Conservation (phyloP, 2,113 vertebrate species). For the Prietella phreatophila region DNA sequence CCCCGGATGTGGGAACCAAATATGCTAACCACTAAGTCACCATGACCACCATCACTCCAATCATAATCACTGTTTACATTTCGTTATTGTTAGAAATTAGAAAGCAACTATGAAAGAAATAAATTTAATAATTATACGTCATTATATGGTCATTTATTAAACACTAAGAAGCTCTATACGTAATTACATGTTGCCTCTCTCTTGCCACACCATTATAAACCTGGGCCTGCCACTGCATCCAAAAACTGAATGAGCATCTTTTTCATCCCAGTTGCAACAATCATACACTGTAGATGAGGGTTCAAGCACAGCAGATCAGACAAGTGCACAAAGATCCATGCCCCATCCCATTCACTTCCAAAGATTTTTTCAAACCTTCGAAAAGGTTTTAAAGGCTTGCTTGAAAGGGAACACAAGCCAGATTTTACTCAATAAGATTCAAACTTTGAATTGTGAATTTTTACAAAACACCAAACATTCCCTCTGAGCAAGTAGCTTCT, state of each 20-base stretch:
- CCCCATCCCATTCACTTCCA: not conserved
- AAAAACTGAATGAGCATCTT: not conserved
- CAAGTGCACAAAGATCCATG: not conserved
- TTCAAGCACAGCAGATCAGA: not conserved
- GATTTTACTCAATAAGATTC: not conserved
- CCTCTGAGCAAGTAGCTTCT: not conserved
- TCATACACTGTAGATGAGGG: not conserved
- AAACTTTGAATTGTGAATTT: not conserved
- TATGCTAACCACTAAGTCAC: no score
- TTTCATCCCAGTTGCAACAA: not conserved
- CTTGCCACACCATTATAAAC: not conserved
- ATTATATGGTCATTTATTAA: not conserved
- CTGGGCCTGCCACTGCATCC: not conserved
- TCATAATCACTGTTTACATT: not conserved
- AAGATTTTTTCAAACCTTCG: not conserved
- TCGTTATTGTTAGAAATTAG: not conserved
- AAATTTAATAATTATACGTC: not conserved
- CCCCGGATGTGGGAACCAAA: no score
- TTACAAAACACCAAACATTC: not conserved
- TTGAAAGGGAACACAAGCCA: not conserved
- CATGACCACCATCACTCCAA: no score
- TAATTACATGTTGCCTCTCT: not conserved
- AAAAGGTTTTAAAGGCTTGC: not conserved
- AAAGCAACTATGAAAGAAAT: not conserved
- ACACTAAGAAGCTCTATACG: not conserved